phyloP scores from a whole-genome alignment of 2,797 vertebrate genomes.

The Squalus acanthias region DNA sequence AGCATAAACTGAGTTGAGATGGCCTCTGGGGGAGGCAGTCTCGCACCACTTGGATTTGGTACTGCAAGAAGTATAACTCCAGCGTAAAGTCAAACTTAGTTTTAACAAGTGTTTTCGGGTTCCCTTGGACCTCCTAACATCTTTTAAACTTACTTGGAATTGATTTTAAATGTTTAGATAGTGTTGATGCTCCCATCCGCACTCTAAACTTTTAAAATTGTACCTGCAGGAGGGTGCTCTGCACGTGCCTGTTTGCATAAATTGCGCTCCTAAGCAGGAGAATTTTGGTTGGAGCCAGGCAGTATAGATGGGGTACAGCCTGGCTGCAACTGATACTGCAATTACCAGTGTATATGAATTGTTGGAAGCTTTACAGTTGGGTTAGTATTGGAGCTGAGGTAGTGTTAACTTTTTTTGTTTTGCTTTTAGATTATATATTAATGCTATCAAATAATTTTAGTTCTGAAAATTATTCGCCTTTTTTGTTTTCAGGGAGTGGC shows the following conservation, averaged over 20 bases:
- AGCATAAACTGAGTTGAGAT: neutral
- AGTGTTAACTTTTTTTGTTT: too few species aligned
- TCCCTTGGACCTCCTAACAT: neutral
- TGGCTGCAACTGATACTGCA: neutral
- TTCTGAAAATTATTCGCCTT: neutral
- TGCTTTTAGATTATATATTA: neutral
- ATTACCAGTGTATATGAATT: neutral
- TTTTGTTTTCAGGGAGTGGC: conserved; percentile 80
- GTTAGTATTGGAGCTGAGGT: neutral
- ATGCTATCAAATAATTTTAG: neutral
- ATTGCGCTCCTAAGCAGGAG: neutral
- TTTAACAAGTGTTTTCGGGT: neutral
- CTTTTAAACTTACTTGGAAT: neutral
- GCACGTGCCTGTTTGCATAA: neutral
- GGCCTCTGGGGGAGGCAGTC: too few species aligned
- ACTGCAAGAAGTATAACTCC: neutral
- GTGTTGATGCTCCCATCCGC: neutral
- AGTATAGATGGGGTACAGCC: neutral
- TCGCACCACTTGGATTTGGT: neutral
- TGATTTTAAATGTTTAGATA: neutral
- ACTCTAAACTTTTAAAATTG: neutral
- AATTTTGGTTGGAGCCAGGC: neutral
- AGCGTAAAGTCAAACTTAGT: neutral
- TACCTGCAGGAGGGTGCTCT: neutral
- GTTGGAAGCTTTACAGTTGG: neutral